A percentile compares a stretch with the other conserved stretches of the same genome.
These are phyloP conservation scores for Calliopsis andreniformis DNA, from an alignment of 1,140 invertebrate species.

Conservation along the genomic window DNA sequence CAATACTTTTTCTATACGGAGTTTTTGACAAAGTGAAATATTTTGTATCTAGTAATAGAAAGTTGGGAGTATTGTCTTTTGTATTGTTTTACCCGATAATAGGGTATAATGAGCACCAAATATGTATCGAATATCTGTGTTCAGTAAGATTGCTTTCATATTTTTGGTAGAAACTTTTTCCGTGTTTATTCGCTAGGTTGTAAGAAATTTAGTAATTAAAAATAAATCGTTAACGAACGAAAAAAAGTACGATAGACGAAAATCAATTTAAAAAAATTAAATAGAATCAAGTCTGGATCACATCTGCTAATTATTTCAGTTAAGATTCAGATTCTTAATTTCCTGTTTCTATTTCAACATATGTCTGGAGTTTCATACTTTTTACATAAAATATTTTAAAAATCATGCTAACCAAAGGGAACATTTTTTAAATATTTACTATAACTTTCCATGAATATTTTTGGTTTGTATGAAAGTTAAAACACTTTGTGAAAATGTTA, in stretches of 20 bases:
- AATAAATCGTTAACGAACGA: background rate
- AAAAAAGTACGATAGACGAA: background rate
- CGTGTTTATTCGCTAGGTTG: constrained; percentile 25
- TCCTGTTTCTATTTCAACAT: background rate
- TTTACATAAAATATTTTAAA: background rate
- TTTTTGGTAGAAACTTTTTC: constrained; percentile 21
- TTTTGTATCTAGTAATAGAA: constrained; percentile 2
- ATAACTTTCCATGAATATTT: background rate
- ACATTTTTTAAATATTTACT: background rate
- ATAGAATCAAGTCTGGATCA: background rate
- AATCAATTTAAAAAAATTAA: background rate
- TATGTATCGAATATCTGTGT: constrained; percentile 55
- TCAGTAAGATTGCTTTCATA: constrained; percentile 55
- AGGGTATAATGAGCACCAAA: constrained; percentile 56
- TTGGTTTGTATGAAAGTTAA: background rate
- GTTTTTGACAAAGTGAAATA: constrained; percentile 11
- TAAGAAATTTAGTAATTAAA: constrained; percentile 14
- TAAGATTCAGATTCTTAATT: background rate
- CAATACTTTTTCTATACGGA: constrained; percentile 21
- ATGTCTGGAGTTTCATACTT: constrained; percentile 9
- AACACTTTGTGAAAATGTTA: background rate
- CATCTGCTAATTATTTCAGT: too few species aligned
- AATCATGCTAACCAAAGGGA: background rate
- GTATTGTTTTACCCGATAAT: constrained; percentile 42
- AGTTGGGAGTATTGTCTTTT: background rate